Evolutionary conservation across 2,888 invertebrate species (phyloP).

Genomic region (Macaria notata): DNA sequence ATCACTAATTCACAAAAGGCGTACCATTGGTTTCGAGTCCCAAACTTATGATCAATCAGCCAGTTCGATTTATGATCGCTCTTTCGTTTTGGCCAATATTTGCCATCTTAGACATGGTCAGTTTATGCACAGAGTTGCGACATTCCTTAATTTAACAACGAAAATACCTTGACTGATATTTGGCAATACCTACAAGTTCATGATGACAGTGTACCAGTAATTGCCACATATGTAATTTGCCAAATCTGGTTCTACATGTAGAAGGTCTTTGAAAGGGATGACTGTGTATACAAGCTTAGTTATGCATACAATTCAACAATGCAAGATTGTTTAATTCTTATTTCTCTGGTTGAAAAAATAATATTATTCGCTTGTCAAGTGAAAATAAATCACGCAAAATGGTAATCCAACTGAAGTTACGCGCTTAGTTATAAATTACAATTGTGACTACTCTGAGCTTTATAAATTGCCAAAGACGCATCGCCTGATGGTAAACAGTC

Average conservation of each 20-base stretch:
- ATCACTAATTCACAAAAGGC: too few relatives aligned
- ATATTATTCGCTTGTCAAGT: too few relatives aligned
- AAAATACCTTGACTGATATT: constrained; percentile 30
- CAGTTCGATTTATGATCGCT: constrained; percentile 8
- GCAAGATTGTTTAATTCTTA: too few relatives aligned
- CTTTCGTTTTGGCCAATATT: constrained; percentile 6
- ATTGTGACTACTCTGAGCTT: too few relatives aligned
- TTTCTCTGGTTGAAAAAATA: too few relatives aligned
- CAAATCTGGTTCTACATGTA: constrained; percentile 20
- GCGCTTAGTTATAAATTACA: too few relatives aligned
- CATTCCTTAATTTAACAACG: constrained; percentile 21
- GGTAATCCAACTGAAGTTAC: too few relatives aligned
- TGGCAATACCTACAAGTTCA: constrained; percentile 20
- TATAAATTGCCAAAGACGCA: too few relatives aligned
- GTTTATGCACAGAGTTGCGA: constrained; percentile 18
- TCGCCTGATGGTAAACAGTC: too few relatives aligned
- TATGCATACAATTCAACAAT: not conserved
- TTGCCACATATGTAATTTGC: constrained; percentile 17
- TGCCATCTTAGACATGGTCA: constrained; percentile 16
- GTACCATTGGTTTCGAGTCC: too few relatives aligned
- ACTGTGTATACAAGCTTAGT: constrained; percentile 2
- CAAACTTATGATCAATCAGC: too few relatives aligned
- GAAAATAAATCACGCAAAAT: too few relatives aligned
- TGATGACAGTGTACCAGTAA: constrained; percentile 17
- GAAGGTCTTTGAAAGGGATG: constrained; percentile 26